Base-by-base conservation (phyloP, 2,888 invertebrate species). In the Eupithecia exiguata region DNA sequence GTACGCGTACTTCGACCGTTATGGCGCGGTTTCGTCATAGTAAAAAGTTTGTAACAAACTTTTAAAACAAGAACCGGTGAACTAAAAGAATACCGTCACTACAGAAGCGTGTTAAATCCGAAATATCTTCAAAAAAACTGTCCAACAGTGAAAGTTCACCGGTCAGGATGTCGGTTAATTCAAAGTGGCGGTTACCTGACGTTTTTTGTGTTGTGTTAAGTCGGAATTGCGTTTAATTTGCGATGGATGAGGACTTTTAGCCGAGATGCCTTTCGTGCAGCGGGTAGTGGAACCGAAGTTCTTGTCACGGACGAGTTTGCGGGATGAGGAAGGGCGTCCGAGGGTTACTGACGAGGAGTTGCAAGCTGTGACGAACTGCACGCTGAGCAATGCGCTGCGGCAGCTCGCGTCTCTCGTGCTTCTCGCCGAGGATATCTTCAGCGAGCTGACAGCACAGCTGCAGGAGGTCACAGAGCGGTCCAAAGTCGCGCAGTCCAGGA, bases 351-450 rank as follows among this genome's bases (percentile, higher is more conserved):
- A 97, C 82, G 96, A 96, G 84, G 98, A 98, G 93, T 95, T 98
- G 87, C 97, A 97, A 88, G 97, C 97, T 77, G 97, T 98, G 83
- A 97, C 97, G 84, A 98, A 98, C 92, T 97, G 97, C 85, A 98
- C 98, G 79, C 94, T 98, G 81, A 97, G 97, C 91, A 97, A 97
- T 91, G 97, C 97, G 75, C 94, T 98, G 77, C 95, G 97, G 78
- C 98, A 98, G 92, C 95, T 98, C 88, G 97, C 98, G 71, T 97
- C 97, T 38, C 94, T 98, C 87, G 97, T 98, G 85, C 94, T 97
- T 78, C 95, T 97, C 78, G 98, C 98, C 83, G 96, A 97, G 92
- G 97, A 98, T 88, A 97, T 98, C 87, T 98, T 98, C 92, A 96
- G 96, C 84, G 97, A 97, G 86, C 95, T 98, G 83, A 97, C 97